These are phyloP conservation scores for Hexactinellida sp. DNA, from an alignment of 37 sponge, comb jelly and placozoan species.

Conservation along the genomic window DNA sequence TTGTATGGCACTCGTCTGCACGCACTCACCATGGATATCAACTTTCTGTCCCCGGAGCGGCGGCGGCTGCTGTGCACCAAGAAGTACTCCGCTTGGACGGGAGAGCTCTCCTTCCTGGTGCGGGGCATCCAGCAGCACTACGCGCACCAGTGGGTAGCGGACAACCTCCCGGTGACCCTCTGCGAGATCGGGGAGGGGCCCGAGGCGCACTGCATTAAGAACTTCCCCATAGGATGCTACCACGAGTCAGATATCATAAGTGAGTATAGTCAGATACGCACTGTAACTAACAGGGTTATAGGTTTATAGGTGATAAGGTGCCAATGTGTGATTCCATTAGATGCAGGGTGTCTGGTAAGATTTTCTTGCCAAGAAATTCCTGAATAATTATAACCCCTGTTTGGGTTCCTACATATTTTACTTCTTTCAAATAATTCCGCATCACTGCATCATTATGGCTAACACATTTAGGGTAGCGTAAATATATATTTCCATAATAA, in stretches of 20 bases:
- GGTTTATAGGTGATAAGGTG: no score
- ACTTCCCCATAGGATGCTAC: slow-evolving; percentile 94
- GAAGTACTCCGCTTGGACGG: not conserved
- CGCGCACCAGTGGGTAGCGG: slow-evolving; percentile 21
- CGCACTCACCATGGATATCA: not conserved
- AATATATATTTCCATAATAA: not conserved
- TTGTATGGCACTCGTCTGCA: slow-evolving; percentile 30
- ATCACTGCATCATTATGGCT: no score
- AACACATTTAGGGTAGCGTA: not conserved
- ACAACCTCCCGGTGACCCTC: slow-evolving; percentile 99
- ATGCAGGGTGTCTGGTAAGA: no score
- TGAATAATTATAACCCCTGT: no score
- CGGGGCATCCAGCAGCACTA: not conserved
- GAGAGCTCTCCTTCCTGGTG: not conserved
- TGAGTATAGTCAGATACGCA: slow-evolving; percentile 58
- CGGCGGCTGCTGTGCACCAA: not conserved
- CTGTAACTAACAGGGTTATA: slow-evolving; percentile 43
- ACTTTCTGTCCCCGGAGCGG: not conserved
- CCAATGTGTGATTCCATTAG: no score
- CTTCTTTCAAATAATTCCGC: no score
- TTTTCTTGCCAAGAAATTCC: no score
- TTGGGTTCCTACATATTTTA: no score
- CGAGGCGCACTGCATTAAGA: slow-evolving; percentile 56
- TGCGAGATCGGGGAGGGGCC: slow-evolving; percentile 36
- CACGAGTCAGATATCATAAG: slow-evolving; percentile 33